Percentiles rank a stretch among this genome's conserved stretches.
phyloP scores from a whole-genome alignment of 2,797 vertebrate species.

The Loriculus beryllinus region DNA sequence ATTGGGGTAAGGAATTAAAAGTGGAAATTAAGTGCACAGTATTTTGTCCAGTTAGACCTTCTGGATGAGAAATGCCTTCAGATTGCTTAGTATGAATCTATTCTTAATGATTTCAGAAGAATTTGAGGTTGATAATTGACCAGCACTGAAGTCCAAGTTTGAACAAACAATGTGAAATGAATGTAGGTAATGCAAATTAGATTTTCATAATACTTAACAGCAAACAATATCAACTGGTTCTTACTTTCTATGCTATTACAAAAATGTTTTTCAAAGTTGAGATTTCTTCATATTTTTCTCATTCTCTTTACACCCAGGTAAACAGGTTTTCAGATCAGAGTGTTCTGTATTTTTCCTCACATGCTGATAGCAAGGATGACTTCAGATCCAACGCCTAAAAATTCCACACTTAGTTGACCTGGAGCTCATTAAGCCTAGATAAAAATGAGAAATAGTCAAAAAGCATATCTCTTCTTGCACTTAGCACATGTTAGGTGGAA shows the following conservation, averaged over 20 bases:
- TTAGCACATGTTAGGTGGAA: not conserved
- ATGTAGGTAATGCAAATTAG: not conserved
- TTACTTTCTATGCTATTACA: not conserved
- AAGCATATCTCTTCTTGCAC: not conserved
- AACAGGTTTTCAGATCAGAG: not conserved
- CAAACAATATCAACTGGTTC: not conserved
- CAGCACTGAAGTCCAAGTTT: not conserved
- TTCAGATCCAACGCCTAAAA: slow-evolving; percentile 13
- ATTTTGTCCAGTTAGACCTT: not conserved
- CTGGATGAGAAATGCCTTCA: not conserved
- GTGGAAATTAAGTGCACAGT: not conserved
- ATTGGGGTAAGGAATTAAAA: not conserved
- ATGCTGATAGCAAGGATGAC: not conserved
- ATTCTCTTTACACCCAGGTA: not conserved
- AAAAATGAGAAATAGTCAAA: slow-evolving; percentile 42
- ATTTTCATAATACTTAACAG: not conserved
- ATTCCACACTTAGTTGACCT: slow-evolving; percentile 10
- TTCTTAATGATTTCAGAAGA: not conserved
- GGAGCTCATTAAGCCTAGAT: not conserved
- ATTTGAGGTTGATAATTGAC: not conserved
- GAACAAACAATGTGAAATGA: not conserved
- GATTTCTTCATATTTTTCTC: not conserved
- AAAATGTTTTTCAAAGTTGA: not conserved
- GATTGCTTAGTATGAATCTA: not conserved
- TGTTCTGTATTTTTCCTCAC: slow-evolving; percentile 9